These are phyloP conservation scores for Ophiothrix spiculata DNA, from an alignment of 35 echinoderm and acorn worm species.

Conservation along the genomic window DNA sequence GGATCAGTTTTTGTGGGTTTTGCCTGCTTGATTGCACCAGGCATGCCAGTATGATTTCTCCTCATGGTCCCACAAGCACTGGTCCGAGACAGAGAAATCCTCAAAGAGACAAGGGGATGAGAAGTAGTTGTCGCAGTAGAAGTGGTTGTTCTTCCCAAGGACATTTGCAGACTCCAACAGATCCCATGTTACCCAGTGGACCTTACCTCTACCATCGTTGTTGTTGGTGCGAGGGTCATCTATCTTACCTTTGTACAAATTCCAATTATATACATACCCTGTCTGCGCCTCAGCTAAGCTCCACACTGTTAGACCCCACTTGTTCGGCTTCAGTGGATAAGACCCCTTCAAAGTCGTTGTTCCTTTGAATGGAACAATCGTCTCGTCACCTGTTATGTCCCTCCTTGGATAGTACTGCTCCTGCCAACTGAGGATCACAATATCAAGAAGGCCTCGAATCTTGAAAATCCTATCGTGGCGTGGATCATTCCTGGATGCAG, in stretches of 20 bases:
- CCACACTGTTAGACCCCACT: too few relatives aligned
- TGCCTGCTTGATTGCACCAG: not conserved
- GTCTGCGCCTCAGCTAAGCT: too few relatives aligned
- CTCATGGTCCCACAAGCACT: conserved; percentile 36
- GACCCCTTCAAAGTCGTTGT: too few relatives aligned
- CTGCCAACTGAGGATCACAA: too few relatives aligned
- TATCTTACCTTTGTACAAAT: not conserved
- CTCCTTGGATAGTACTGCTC: too few relatives aligned
- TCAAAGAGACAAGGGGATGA: conserved; percentile 17
- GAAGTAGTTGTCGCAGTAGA: conserved; percentile 34
- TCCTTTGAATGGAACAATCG: too few relatives aligned
- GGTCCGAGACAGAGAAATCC: not conserved
- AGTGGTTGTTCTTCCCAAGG: conserved; percentile 10
- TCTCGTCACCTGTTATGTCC: too few relatives aligned
- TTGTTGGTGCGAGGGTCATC: not conserved
- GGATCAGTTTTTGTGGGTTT: not conserved
- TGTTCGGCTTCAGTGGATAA: too few relatives aligned
- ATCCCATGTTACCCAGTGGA: not conserved
- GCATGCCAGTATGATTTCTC: not conserved
- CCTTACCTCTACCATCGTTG: conserved; percentile 8
- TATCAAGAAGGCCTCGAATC: too few relatives aligned
- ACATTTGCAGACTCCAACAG: not conserved
- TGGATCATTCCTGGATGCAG: too few relatives aligned
- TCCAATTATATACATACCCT: too few relatives aligned
- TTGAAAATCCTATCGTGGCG: too few relatives aligned